Base-by-base conservation (phyloP, 1,140 invertebrate genomes). In the Portunus trituberculatus region DNA sequence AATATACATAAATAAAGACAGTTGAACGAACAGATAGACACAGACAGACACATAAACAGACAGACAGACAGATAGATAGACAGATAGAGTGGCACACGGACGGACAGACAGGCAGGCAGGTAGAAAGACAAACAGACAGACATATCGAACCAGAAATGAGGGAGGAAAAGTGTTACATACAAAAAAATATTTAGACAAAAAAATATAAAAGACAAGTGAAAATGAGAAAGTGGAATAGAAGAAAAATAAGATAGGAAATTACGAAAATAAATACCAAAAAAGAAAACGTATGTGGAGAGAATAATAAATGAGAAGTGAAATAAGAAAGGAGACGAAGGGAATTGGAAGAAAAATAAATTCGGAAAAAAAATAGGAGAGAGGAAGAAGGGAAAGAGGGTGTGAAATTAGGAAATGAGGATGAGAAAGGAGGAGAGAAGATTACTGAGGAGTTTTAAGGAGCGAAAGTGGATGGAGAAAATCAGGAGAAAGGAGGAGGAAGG, bases 81-180 rank as follows among this genome's bases (percentile, higher is more conserved):
- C 20, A 25, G 88, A 90, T 25, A 46, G 88, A n/a, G n/a, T n/a
- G n/a, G n/a, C n/a, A n/a, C n/a, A n/a, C n/a, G n/a, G n/a, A n/a
- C n/a, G n/a, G 20, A 45, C 20, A 25, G 88, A 90, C 45, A 46
- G 88, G 46, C 25, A 90, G 32, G 46, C 25, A 90, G 39, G 16
- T 0, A 90, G 32, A 90, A 12, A 90, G 88, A 89, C 16, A 89
- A 28, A 89, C 20, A 89, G 32, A 89, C 39, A 89, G 12, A 89
- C 39, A 89, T 8, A n/a, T 20, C 31, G n/a, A 89, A 52, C 32
- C 32, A 16, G 12, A 12, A 52, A 90, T n/a, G 16, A 14, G 8
- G 2, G 28, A 52, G 6, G 29, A 31, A 46, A 14, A 46, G 10
- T 28, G 12, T 59, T 59, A 39, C 39, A 39, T 2, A 12, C 6